Base-by-base conservation (phyloP, 1,140 invertebrate species). In the Neocloeon triangulifer region DNA sequence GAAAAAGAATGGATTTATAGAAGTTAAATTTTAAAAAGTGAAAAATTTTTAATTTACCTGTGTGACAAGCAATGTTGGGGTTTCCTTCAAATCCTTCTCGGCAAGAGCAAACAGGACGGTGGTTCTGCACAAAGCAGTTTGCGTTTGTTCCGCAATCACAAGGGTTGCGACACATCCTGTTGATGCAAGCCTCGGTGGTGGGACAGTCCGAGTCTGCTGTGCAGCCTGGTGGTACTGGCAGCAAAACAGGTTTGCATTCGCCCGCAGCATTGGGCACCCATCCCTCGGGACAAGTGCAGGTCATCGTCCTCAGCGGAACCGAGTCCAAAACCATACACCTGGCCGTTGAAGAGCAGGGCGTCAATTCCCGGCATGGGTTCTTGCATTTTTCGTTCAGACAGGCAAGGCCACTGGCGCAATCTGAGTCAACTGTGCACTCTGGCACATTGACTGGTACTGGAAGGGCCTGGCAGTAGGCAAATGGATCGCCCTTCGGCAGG, bases 91-190 rank as follows among this genome's bases (percentile, higher is more conserved):
- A 81, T 10, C 77, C 78, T 41, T 73, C 61, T 37, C 69, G 58
- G 45, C 84, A 89, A 3, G 74, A 74, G 47, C 84, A 91, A 4
- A 84, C 69, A 1, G 82, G 76, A 19, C 77, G 67, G 41, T 89
- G 84, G 39, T 84, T 73, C 36, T 66, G 64, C 0, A 86, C 69
- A 19, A 70, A 64, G 42, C 85, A 91, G 36, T 73, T 64, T 5
- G 81, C 73, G 45, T 88, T 78, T 17, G 64, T 62, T 15, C 84
- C 85, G 47, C 84, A 89, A 44, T 76, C 73, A 44, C 82, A 89
- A 3, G 81, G 80, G 39, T 81, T 75, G 35, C 76, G 62, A 45
- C 85, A 91, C 34, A 77, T 66, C 44, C 78, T 59, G 42, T 85
- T 81, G 19, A 85, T 64, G 43, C 84, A 91, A 1, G 80, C 72